Conservation (phyloP, 2,888 invertebrate species). For the Apeira syringaria region DNA sequence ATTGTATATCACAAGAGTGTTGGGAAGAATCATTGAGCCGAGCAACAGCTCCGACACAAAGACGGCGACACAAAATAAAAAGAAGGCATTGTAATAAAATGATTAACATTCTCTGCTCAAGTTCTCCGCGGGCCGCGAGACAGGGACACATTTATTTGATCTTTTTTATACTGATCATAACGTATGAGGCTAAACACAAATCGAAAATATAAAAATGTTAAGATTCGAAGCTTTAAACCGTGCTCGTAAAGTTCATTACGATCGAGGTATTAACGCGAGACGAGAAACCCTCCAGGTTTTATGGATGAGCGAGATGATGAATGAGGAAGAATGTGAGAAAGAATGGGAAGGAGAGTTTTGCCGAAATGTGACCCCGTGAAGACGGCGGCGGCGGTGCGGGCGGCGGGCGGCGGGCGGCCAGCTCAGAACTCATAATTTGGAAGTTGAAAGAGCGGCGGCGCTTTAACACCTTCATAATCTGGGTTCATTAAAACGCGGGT, state of each 20-base stretch:
- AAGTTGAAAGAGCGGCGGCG: constrained; percentile 77
- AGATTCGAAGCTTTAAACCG: constrained; percentile 50
- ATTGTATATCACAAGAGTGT: constrained; percentile 27
- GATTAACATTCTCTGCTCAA: constrained; percentile 81
- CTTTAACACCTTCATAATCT: constrained; percentile 83
- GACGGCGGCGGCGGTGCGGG: constrained; percentile 52
- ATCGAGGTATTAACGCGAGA: constrained; percentile 46
- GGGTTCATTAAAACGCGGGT: constrained; percentile 77
- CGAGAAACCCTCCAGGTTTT: constrained; percentile 55
- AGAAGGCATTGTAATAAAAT: constrained; percentile 75
- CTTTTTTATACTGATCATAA: constrained; percentile 77
- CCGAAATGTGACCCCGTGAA: constrained; percentile 75
- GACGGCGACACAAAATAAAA: constrained; percentile 65
- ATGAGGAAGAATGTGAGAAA: constrained; percentile 52
- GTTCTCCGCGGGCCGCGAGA: constrained; percentile 69
- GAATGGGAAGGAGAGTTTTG: constrained; percentile 55
- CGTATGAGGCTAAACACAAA: constrained; percentile 73
- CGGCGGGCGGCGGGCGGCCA: constrained; percentile 51
- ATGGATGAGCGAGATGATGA: constrained; percentile 63
- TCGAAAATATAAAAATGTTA: constrained; percentile 48
- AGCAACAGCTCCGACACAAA: constrained; percentile 62
- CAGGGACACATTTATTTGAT: constrained; percentile 74
- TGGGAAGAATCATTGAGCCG: constrained; percentile 49
- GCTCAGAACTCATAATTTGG: constrained; percentile 77
- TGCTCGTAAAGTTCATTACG: constrained; percentile 57